Percentiles rank a stretch among this genome's conserved stretches.
These are phyloP conservation scores for Alca torda DNA, from an alignment of 2,797 vertebrate species.

Conservation along the genomic window DNA sequence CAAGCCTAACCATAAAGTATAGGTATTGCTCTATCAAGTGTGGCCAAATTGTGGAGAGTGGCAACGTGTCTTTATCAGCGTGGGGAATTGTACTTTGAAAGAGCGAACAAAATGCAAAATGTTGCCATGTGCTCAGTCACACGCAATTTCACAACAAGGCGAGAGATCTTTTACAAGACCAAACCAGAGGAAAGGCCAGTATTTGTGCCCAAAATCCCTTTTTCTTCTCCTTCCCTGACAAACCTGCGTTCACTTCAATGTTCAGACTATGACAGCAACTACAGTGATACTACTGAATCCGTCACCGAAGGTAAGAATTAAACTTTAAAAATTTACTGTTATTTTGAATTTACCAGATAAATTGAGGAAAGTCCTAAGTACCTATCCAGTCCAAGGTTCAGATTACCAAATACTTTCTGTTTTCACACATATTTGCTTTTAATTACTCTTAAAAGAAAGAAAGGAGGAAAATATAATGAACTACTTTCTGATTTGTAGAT, in stretches of 20 bases:
- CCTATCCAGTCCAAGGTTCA: background rate
- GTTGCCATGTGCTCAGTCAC: background rate
- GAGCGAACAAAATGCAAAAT: conserved; percentile 16
- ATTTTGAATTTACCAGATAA: background rate
- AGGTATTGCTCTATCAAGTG: background rate
- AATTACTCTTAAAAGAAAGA: background rate
- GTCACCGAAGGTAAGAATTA: background rate
- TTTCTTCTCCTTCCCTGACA: background rate
- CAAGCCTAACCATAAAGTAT: background rate
- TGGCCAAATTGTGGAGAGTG: background rate
- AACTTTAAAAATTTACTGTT: background rate
- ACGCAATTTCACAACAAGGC: background rate
- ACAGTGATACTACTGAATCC: background rate
- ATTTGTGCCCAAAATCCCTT: background rate
- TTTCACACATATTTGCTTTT: background rate
- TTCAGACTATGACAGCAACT: background rate
- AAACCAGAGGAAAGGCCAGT: background rate
- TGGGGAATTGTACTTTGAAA: background rate
- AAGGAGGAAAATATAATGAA: background rate
- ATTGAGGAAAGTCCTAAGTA: background rate
- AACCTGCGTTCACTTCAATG: background rate
- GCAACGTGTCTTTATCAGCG: fast-evolving
- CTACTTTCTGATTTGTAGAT: background rate
- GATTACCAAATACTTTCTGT: background rate
- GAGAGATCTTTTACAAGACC: background rate